Evolutionary conservation across 2,113 vertebrate species (phyloP).

Genomic region (Sebastes fasciatus): DNA sequence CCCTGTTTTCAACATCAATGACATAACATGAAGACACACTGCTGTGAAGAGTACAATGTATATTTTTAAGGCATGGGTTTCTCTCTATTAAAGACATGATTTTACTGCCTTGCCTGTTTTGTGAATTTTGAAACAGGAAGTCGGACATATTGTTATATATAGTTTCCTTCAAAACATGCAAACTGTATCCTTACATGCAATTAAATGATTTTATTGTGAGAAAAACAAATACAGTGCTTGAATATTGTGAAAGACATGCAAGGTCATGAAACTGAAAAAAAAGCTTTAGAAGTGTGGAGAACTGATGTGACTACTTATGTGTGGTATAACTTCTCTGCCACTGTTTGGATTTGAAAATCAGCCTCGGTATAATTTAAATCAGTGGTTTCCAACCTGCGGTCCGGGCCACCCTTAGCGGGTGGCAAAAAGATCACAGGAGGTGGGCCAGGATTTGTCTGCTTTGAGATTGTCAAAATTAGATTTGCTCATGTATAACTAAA

Average conservation of each 20-base stretch:
- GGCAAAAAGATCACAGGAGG: too few relatives aligned
- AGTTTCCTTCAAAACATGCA: constrained; percentile 36
- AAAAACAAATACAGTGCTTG: constrained; percentile 1
- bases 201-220: constrained; percentile 47
- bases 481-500: too few relatives aligned
- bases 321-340: neutral
- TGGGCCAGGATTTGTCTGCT: too few relatives aligned
- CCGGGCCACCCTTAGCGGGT: too few relatives aligned
- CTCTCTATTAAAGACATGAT: constrained; percentile 77
- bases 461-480: too few relatives aligned
- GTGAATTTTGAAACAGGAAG: constrained; percentile 44
- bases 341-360: neutral
- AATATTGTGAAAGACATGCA: constrained; percentile 30
- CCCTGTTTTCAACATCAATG: constrained; percentile 55
- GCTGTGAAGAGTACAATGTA: constrained; percentile 78
- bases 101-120: constrained; percentile 61
- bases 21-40: constrained; percentile 73
- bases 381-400: too few relatives aligned
- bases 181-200: constrained; percentile 42
- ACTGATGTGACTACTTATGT: neutral
- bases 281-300: neutral
- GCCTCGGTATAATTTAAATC: too few relatives aligned
- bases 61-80: constrained; percentile 80
- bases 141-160: constrained; percentile 31
- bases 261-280: neutral